Evolutionary conservation across 2,888 invertebrate species (phyloP).

Genomic region (Quadriops clusia): DNA sequence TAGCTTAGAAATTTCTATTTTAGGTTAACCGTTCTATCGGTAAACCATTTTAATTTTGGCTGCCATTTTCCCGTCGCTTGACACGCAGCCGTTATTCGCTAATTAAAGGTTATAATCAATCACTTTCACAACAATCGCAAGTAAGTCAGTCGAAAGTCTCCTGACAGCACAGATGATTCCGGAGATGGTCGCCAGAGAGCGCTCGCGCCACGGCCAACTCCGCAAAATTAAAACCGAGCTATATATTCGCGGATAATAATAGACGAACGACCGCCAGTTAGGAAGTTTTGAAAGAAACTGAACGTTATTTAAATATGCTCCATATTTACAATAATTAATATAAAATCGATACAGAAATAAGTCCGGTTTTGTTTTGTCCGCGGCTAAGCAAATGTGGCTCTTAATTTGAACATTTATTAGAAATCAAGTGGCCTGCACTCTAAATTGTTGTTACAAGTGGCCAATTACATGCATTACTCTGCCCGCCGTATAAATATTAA

Average conservation of each 20-base stretch:
- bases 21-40: no score
- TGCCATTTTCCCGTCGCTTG: no score
- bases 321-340: conserved; percentile 36
- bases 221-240: no score
- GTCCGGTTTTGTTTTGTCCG: conserved; percentile 28
- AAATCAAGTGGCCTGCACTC: conserved; percentile 2
- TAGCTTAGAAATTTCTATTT: no score
- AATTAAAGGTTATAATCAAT: no score
- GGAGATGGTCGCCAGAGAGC: conserved; percentile 3
- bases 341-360: conserved; percentile 24
- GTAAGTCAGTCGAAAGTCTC: conserved; percentile 1
- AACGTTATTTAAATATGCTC: conserved; percentile 32
- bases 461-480: no score
- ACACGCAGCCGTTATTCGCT: no score
- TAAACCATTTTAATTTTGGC: no score
- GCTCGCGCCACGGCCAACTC: no score
- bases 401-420: conserved; percentile 6
- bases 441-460: no score
- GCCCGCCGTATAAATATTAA: no score
- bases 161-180: neutral
- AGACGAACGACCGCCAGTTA: conserved; percentile 8
- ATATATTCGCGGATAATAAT: no score
- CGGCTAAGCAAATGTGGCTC: conserved; percentile 3
- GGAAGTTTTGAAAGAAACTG: conserved; percentile 29
- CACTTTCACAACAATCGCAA: neutral